Conservation (phyloP, 2,888 invertebrate genomes). For the Charanyca ferruginea region DNA sequence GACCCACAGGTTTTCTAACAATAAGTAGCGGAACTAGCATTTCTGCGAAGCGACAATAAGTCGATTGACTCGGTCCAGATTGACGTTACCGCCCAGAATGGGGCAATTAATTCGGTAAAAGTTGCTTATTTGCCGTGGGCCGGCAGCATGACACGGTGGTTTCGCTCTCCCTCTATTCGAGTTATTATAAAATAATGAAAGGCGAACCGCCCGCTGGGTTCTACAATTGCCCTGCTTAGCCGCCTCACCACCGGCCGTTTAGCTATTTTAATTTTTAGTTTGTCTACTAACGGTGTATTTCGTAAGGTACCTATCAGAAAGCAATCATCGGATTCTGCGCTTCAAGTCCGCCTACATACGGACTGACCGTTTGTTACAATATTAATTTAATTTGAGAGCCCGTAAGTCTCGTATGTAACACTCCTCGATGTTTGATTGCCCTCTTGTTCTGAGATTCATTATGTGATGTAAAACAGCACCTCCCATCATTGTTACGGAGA, state of each 20-base stretch:
- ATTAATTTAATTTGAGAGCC: constrained; percentile 72
- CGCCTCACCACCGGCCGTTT: constrained; percentile 87
- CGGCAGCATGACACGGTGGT: constrained; percentile 86
- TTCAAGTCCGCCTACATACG: constrained; percentile 77
- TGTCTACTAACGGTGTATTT: constrained; percentile 89
- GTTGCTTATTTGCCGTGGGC: constrained; percentile 80
- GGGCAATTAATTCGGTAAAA: constrained; percentile 89
- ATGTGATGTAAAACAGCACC: constrained; percentile 64
- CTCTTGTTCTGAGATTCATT: constrained; percentile 74
- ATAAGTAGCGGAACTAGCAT: constrained; percentile 45
- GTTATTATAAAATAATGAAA: constrained; percentile 91
- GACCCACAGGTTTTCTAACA: constrained; percentile 18
- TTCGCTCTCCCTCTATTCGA: constrained; percentile 84
- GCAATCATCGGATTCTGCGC: constrained; percentile 74
- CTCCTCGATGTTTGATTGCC: constrained; percentile 73
- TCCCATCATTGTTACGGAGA: constrained; percentile 67
- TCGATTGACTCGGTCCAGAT: constrained; percentile 70
- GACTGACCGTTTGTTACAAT: constrained; percentile 67
- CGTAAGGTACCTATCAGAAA: constrained; percentile 80
- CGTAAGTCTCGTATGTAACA: constrained; percentile 58
- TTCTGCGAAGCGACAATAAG: constrained; percentile 76
- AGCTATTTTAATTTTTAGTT: constrained; percentile 91
- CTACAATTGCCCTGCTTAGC: constrained; percentile 90
- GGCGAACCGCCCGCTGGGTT: constrained; percentile 88
- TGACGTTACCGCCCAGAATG: constrained; percentile 88